These are phyloP conservation scores for Grammomys surdaster DNA, from an alignment of 2,113 vertebrate species.

Conservation along the genomic window DNA sequence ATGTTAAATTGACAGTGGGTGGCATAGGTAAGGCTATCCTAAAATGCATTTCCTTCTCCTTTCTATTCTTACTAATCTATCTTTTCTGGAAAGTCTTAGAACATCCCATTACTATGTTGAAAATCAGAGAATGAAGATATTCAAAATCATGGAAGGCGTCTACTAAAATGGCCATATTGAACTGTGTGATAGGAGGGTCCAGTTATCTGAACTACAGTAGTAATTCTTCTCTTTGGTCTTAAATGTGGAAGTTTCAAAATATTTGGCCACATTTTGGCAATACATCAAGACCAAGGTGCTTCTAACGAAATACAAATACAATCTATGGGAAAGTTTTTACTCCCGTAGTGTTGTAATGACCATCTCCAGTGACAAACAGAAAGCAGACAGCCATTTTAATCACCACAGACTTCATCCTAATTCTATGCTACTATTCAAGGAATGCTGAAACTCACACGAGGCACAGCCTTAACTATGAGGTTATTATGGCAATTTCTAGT, in stretches of 20 bases:
- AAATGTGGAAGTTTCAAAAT: constrained; percentile 24
- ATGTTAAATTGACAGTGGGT: background rate
- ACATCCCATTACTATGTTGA: background rate
- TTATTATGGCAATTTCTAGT: background rate
- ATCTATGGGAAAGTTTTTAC: background rate
- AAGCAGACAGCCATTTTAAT: background rate
- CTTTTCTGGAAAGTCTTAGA: constrained; percentile 24
- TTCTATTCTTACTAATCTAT: background rate
- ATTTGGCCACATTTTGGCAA: background rate
- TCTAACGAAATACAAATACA: background rate
- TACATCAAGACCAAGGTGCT: background rate
- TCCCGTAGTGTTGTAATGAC: background rate
- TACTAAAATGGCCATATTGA: background rate
- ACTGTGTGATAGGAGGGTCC: background rate
- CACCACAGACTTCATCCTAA: background rate
- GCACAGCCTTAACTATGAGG: background rate
- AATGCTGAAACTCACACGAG: background rate
- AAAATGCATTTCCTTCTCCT: background rate
- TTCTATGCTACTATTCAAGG: background rate
- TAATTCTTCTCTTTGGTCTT: background rate
- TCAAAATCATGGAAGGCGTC: background rate
- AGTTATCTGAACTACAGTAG: constrained; percentile 28
- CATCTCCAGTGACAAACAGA: constrained; percentile 9
- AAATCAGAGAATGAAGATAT: background rate
- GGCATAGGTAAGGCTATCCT: background rate